Conservation (phyloP, 2,888 invertebrate species). For the Pheosia tremula region DNA sequence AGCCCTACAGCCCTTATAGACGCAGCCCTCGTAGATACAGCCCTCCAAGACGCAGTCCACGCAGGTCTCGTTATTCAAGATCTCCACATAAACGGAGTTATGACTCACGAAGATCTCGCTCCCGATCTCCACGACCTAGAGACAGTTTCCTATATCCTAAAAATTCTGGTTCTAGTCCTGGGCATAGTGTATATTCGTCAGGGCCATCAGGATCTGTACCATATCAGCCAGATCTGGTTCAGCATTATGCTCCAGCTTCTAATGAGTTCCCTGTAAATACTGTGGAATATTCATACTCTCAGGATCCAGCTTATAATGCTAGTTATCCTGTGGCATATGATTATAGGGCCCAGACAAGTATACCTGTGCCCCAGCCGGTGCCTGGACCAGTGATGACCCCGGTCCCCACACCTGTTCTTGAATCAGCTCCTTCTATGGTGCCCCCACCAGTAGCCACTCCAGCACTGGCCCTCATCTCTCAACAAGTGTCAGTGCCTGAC, state of each 20-base stretch:
- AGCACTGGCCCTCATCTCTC: constrained; percentile 9
- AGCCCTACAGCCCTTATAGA: neutral
- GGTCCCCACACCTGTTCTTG: constrained; percentile 42
- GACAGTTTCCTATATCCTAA: constrained; percentile 60
- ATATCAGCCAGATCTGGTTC: constrained; percentile 21
- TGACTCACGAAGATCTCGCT: constrained; percentile 29
- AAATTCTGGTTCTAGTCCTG: constrained; percentile 19
- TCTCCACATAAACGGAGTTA: constrained; percentile 33
- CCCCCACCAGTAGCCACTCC: constrained; percentile 31
- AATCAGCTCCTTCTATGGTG: constrained; percentile 44
- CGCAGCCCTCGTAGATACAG: constrained; percentile 28
- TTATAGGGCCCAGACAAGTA: constrained; percentile 44
- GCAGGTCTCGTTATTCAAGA: constrained; percentile 32
- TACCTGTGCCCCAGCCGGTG: constrained; percentile 37
- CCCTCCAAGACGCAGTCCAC: constrained; percentile 28
- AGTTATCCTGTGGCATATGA: constrained; percentile 50
- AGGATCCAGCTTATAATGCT: constrained; percentile 45
- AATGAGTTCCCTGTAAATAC: constrained; percentile 27
- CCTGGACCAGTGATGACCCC: constrained; percentile 36
- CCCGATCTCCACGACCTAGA: constrained; percentile 26
- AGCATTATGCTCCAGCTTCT: constrained; percentile 23
- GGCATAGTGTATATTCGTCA: constrained; percentile 8
- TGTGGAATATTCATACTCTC: constrained; percentile 33
- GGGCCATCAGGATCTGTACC: constrained; percentile 18
- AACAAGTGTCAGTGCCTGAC: constrained; percentile 13